Evolutionary conservation across 37 sponge, comb jelly and placozoan genomes (phyloP).

Genomic region (Beroe ovata): DNA sequence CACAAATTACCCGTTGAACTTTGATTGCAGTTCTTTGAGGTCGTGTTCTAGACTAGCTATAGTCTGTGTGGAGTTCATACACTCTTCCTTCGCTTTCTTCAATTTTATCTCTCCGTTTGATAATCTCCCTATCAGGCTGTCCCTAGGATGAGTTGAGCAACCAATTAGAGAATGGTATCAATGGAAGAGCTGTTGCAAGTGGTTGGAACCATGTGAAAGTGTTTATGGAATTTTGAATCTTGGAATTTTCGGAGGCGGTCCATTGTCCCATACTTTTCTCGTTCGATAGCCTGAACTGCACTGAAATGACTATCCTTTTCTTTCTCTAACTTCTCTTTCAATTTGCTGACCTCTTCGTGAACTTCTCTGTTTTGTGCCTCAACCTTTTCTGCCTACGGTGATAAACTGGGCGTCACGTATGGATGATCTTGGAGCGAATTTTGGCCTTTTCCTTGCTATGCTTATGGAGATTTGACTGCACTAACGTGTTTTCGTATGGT

Average conservation of each 20-base stretch:
- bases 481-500: not conserved
- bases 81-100: slow-evolving; percentile 21
- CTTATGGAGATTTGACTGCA: no score
- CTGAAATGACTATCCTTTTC: slow-evolving; percentile 21
- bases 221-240: no score
- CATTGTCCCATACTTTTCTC: slow-evolving; percentile 12
- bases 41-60: not conserved
- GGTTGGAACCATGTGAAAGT: no score
- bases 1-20: slow-evolving; percentile 59
- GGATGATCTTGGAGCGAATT: no score
- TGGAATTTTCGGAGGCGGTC: no score
- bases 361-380: not conserved
- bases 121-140: no score
- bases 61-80: not conserved
- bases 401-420: no score
- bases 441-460: no score
- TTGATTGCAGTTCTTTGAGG: slow-evolving; percentile 3
- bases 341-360: not conserved
- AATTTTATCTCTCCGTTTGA: not conserved
- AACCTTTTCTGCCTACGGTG: not conserved
- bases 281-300: not conserved
- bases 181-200: no score
- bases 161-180: no score
- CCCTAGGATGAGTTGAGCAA: no score
- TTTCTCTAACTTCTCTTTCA: slow-evolving; percentile 56